Evolutionary conservation across 2,888 invertebrate genomes (phyloP).

Genomic region (Pristionchus mayeri): DNA sequence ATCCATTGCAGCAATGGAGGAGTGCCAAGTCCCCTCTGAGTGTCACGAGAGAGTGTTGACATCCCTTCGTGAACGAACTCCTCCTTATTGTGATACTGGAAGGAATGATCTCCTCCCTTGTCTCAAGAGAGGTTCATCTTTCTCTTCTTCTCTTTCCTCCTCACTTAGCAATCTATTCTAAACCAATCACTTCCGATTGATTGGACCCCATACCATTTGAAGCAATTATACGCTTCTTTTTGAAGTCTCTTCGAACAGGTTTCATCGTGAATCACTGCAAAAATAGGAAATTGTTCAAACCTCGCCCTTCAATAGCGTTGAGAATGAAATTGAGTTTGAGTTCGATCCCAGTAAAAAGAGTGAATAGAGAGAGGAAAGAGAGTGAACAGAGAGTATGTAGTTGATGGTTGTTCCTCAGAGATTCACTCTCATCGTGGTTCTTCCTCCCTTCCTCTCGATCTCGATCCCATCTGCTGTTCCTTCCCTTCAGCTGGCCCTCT

Average conservation of each 20-base stretch:
- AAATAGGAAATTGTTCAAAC: neutral
- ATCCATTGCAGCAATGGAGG: conserved; percentile 21
- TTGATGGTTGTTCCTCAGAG: neutral
- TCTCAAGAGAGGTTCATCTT: conserved; percentile 40
- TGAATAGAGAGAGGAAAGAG: neutral
- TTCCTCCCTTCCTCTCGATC: conserved; percentile 5
- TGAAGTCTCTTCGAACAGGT: neutral
- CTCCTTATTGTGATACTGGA: conserved; percentile 22
- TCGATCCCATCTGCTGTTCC: conserved; percentile 43
- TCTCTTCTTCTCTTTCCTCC: neutral
- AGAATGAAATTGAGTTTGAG: too few species aligned
- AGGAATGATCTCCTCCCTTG: neutral
- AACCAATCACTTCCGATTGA: neutral
- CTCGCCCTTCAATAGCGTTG: neutral
- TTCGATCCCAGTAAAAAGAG: too few species aligned
- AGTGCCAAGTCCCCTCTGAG: conserved; percentile 14
- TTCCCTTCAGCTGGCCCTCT: conserved; percentile 23
- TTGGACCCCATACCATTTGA: neutral
- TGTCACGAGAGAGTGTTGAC: conserved; percentile 21
- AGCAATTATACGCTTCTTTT: conserved; percentile 21
- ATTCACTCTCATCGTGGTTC: conserved; percentile 31
- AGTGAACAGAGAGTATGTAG: neutral
- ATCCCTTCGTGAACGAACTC: conserved; percentile 31
- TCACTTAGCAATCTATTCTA: too few species aligned
- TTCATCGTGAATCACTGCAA: conserved; percentile 14